A percentile compares a stretch with the other conserved stretches of the same genome.
Conservation (phyloP, 2,888 invertebrate genomes). For the Drosophila bunnanda region DNA sequence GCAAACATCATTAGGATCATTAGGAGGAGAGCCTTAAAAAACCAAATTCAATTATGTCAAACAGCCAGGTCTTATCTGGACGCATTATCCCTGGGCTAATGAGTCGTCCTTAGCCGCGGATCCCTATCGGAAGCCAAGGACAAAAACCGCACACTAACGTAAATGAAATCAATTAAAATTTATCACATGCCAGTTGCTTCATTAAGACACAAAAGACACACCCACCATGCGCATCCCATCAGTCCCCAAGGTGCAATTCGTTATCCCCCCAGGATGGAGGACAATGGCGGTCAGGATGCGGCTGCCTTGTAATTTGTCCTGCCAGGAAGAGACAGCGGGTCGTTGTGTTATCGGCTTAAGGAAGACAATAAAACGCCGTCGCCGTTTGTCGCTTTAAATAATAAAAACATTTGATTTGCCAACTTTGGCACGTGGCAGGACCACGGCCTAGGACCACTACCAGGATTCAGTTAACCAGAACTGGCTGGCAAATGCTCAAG, state of each 20-base stretch:
- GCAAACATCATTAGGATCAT: conserved; percentile 47
- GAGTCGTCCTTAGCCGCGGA: conserved; percentile 53
- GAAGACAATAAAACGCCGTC: conserved; percentile 73
- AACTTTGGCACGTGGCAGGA: conserved; percentile 72
- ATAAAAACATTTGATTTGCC: conserved; percentile 82
- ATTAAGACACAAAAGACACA: conserved; percentile 58
- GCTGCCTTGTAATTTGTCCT: conserved; percentile 76
- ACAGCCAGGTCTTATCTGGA: conserved; percentile 66
- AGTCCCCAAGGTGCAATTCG: conserved; percentile 78
- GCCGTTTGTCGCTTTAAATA: conserved; percentile 77
- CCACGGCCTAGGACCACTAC: conserved; percentile 9
- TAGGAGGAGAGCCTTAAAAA: conserved; percentile 13
- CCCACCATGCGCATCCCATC: conserved; percentile 1
- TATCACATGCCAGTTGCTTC: conserved; percentile 66
- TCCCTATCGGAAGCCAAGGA: conserved; percentile 53
- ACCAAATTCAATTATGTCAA: conserved; percentile 75
- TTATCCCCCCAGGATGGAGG: conserved; percentile 67
- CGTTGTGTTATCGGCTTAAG: conserved; percentile 55
- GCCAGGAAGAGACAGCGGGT: conserved; percentile 29
- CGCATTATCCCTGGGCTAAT: conserved; percentile 72
- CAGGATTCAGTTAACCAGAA: conserved; percentile 8
- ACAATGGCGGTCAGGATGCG: conserved; percentile 80
- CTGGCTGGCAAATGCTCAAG: conserved; percentile 66
- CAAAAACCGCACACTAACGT: conserved; percentile 39
- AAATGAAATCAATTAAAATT: conserved; percentile 79